Conservation (phyloP, 2,888 invertebrate genomes). For the Neoitamus cyanurus region DNA sequence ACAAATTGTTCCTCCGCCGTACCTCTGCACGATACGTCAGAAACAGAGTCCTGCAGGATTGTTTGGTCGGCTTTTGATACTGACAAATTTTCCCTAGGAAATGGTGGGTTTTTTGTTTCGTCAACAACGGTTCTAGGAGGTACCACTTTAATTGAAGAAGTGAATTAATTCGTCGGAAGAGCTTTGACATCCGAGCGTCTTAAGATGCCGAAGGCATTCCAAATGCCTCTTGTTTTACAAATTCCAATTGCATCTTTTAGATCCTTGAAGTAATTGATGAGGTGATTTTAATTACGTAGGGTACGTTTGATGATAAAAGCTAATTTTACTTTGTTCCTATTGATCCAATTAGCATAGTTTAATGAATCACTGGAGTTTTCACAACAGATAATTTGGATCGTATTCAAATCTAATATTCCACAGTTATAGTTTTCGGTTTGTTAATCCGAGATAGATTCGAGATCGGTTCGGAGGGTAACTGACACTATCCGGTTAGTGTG, state of each 20-base stretch:
- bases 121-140: neutral
- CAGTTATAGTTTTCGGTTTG: too few species aligned
- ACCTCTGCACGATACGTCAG: neutral
- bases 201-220: neutral
- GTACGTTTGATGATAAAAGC: too few species aligned
- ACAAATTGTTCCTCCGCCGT: slow-evolving; percentile 45
- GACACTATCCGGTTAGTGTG: too few species aligned
- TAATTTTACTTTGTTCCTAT: too few species aligned
- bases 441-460: too few species aligned
- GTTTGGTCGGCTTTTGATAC: slow-evolving; percentile 6
- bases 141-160: slow-evolving; percentile 7
- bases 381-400: too few species aligned
- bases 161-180: neutral
- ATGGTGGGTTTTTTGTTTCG: neutral
- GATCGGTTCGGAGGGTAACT: too few species aligned
- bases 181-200: neutral
- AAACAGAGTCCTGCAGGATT: neutral
- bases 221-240: neutral
- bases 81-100: slow-evolving; percentile 16
- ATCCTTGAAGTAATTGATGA: neutral
- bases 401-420: too few species aligned
- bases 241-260: neutral
- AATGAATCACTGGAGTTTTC: too few species aligned
- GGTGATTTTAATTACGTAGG: too few species aligned
- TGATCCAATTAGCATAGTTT: too few species aligned